Evolutionary conservation across 2,888 invertebrate genomes (phyloP).

Genomic region (Hedychridium roseum): DNA sequence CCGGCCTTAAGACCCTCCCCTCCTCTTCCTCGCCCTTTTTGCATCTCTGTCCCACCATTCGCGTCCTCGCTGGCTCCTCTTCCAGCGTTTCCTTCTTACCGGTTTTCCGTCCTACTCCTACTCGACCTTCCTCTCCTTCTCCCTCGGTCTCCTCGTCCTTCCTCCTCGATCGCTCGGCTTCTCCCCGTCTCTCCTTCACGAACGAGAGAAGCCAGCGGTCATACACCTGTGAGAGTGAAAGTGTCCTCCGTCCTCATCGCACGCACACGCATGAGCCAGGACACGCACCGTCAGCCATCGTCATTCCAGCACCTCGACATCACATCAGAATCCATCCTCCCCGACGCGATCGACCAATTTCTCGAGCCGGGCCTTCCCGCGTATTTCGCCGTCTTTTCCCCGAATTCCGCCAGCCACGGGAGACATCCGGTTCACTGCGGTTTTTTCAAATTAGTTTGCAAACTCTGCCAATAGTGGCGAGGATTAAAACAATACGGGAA

Average conservation of each 20-base stretch:
- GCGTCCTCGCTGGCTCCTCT: background rate
- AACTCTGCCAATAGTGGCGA: too few species aligned
- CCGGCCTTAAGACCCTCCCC: conserved; percentile 42
- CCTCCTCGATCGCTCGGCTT: conserved; percentile 3
- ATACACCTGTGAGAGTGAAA: conserved; percentile 64
- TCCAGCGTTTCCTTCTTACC: background rate
- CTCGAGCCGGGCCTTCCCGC: too few species aligned
- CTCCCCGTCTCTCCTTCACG: background rate
- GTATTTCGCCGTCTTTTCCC: conserved; percentile 1
- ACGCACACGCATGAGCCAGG: too few species aligned
- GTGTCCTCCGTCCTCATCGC: conserved; percentile 45
- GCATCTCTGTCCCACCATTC: background rate
- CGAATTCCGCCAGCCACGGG: conserved; percentile 8
- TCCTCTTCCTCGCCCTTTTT: background rate
- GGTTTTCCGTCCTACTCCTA: too few species aligned
- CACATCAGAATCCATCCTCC: too few species aligned
- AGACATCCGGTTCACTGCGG: too few species aligned
- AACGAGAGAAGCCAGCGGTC: conserved; percentile 49
- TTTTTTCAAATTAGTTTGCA: too few species aligned
- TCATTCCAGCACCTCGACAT: too few species aligned
- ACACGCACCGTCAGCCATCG: background rate
- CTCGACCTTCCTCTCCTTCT: background rate
- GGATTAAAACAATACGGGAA: too few species aligned
- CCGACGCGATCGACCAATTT: conserved; percentile 8
- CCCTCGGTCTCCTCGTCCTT: background rate